A percentile compares a stretch with the other conserved stretches of the same genome.
phyloP scores from a whole-genome alignment of 92 coral and sea anemone genomes.

The Zoanthus gigantus region DNA sequence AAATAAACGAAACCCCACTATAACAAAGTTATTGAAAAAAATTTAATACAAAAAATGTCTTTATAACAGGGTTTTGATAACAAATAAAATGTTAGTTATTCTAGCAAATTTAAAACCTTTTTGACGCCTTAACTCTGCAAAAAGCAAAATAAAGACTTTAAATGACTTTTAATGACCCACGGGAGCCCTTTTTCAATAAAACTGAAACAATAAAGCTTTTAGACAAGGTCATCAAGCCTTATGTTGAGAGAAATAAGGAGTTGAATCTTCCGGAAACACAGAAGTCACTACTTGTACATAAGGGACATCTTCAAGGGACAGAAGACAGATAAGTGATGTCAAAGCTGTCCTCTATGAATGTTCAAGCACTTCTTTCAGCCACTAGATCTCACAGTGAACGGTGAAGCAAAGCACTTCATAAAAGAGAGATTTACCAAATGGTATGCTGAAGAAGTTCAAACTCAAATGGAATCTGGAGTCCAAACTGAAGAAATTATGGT shows the following conservation, averaged over 20 bases:
- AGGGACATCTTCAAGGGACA: constrained; percentile 11
- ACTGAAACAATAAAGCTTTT: constrained; percentile 33
- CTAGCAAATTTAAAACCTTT: too few species aligned
- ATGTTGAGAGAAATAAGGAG: constrained; percentile 15
- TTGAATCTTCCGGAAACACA: constrained; percentile 25
- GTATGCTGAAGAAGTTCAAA: constrained; percentile 22
- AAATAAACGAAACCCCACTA: too few species aligned
- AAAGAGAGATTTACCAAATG: not conserved
- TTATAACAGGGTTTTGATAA: too few species aligned
- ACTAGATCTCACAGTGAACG: not conserved
- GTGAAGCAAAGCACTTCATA: constrained; percentile 5
- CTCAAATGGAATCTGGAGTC: constrained; percentile 24
- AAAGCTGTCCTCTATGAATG: not conserved
- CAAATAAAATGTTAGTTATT: too few species aligned
- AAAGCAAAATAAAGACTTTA: too few species aligned
- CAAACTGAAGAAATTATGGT: not conserved
- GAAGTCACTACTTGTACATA: not conserved
- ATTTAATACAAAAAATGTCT: too few species aligned
- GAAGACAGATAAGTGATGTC: constrained; percentile 12
- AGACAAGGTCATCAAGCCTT: constrained; percentile 41
- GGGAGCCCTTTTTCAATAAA: constrained; percentile 1
- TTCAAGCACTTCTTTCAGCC: not conserved
- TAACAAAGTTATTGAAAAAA: too few species aligned
- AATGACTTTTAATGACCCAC: too few species aligned
- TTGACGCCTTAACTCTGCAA: too few species aligned